These are phyloP conservation scores for Ochotona curzoniae DNA, from an alignment of 2,113 vertebrate genomes.

Conservation along the genomic window DNA sequence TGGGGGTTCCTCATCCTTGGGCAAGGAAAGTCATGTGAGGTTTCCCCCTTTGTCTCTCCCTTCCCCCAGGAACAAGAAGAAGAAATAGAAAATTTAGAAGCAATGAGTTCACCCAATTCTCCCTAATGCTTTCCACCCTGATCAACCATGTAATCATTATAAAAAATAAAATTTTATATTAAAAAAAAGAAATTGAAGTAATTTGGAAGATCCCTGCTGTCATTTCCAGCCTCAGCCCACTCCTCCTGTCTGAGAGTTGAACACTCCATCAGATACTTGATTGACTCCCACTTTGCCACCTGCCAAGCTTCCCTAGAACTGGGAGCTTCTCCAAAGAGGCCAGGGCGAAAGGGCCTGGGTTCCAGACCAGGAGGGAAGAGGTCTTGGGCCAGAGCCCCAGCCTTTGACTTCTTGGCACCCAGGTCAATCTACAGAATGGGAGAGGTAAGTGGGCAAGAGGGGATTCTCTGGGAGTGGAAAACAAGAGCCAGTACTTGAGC, in stretches of 20 bases:
- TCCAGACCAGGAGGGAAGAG: not conserved
- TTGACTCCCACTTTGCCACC: not conserved
- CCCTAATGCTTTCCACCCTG: no score
- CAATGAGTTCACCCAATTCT: no score
- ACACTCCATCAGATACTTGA: not conserved
- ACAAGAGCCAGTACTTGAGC: not conserved
- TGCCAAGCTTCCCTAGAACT: conserved; percentile 30
- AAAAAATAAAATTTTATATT: no score
- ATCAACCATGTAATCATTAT: no score
- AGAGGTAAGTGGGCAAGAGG: not conserved
- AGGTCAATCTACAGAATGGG: not conserved
- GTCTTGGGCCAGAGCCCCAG: not conserved
- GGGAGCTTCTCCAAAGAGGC: not conserved
- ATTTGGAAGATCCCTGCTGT: not conserved
- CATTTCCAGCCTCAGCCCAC: not conserved
- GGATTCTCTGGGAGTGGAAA: not conserved
- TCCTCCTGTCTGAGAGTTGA: conserved; percentile 25
- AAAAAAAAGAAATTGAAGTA: conserved; percentile 29
- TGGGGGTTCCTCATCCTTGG: no score
- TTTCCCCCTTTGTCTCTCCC: no score
- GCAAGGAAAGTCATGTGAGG: no score
- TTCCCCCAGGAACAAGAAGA: no score
- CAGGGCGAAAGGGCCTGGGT: not conserved
- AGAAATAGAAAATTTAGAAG: no score
- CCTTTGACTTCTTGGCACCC: not conserved